phyloP scores from a whole-genome alignment of 2,797 vertebrate species.

The Falco columbarius region DNA sequence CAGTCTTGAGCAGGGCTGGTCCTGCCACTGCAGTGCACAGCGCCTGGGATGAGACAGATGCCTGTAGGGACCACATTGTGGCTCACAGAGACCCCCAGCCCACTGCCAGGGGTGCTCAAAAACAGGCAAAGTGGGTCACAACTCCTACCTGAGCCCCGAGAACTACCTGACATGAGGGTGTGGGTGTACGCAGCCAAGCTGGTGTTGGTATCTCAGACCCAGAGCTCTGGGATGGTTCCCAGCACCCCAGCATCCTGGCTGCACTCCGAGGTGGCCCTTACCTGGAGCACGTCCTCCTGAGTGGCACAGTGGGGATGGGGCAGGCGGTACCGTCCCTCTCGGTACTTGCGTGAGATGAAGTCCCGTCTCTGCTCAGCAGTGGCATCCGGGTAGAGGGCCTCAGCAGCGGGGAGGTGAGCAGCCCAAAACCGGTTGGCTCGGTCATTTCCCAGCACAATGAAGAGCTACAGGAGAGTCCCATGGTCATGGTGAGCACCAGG shows the following conservation, averaged over 20 bases:
- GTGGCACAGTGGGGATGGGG: slow-evolving; percentile 81
- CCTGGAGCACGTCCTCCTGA: slow-evolving; percentile 93
- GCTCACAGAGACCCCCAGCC: neutral
- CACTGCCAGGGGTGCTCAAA: neutral
- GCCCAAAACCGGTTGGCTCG: slow-evolving; percentile 94
- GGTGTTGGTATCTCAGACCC: neutral
- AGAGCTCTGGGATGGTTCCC: neutral
- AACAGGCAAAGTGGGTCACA: neutral
- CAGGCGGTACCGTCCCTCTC: slow-evolving; percentile 86
- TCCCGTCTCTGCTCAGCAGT: slow-evolving; percentile 83
- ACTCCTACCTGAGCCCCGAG: neutral
- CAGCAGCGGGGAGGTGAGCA: slow-evolving; percentile 63
- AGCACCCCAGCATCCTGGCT: neutral
- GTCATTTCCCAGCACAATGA: slow-evolving; percentile 96
- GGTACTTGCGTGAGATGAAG: slow-evolving; percentile 90
- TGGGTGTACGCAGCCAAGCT: fast-evolving
- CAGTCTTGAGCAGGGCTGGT: slow-evolving; percentile 89
- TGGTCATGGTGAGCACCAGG: fast-evolving
- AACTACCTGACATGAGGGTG: neutral
- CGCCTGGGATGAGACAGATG: slow-evolving; percentile 66
- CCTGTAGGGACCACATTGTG: fast-evolving
- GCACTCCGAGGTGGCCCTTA: slow-evolving; percentile 24
- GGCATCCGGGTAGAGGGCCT: slow-evolving; percentile 84
- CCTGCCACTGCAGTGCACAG: slow-evolving; percentile 88
- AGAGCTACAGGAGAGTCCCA: slow-evolving; percentile 80